Conservation (phyloP, 1,140 invertebrate genomes). For the Brachionus calyciflorus region DNA sequence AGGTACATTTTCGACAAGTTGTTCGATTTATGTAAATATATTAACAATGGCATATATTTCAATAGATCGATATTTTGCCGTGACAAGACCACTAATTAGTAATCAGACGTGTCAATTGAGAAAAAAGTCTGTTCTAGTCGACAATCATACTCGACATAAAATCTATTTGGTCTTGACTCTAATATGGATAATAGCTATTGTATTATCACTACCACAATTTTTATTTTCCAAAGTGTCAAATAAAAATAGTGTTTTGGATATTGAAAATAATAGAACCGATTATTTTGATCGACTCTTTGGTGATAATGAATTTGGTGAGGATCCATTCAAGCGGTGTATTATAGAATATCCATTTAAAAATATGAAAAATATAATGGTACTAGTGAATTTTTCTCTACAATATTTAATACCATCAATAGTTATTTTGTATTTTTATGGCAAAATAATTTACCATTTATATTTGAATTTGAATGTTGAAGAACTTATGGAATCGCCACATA, state of each 20-base stretch:
- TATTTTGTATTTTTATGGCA: conserved; percentile 40
- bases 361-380: conserved; percentile 46
- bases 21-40: conserved; percentile 45
- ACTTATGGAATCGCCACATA: conserved; percentile 24
- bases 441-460: conserved; percentile 46
- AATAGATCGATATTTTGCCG: conserved; percentile 44
- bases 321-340: conserved; percentile 43
- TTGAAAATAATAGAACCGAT: conserved; percentile 11
- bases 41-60: conserved; percentile 46
- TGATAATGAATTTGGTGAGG: conserved; percentile 35
- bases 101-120: conserved; percentile 31
- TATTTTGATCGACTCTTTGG: neutral
- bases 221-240: conserved; percentile 38
- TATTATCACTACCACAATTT: conserved; percentile 41
- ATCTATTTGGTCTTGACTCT: conserved; percentile 25
- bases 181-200: conserved; percentile 36
- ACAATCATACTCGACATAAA: conserved; percentile 35
- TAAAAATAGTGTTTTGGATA: conserved; percentile 1
- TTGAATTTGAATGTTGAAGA: conserved; percentile 47
- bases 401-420: conserved; percentile 46
- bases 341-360: conserved; percentile 5
- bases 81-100: conserved; percentile 33
- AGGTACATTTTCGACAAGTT: conserved; percentile 44
- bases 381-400: conserved; percentile 39
- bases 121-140: conserved; percentile 37